Evolutionary conservation across 2,797 vertebrate species (phyloP).

Genomic region (Pangasius larnaudii): DNA sequence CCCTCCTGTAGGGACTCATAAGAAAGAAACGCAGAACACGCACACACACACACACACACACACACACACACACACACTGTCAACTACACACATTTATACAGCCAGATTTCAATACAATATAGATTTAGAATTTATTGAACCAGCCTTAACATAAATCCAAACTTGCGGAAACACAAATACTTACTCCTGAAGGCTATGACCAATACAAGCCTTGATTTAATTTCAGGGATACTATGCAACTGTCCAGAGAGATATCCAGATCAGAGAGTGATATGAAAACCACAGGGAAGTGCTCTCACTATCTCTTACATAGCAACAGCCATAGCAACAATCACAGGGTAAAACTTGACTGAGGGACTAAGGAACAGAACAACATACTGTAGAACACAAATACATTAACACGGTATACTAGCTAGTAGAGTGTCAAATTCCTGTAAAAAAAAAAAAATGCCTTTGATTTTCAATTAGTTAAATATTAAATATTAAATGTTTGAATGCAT

Average conservation of each 20-base stretch:
- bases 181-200: conserved; percentile 11
- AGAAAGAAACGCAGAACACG: conserved; percentile 12
- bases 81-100: neutral
- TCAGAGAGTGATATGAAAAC: neutral
- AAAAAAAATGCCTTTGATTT: neutral
- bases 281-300: neutral
- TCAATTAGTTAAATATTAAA: neutral
- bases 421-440: neutral
- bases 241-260: conserved; percentile 1
- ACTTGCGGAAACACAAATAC: neutral
- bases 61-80: neutral
- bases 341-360: neutral
- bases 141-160: neutral
- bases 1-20: conserved; percentile 8
- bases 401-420: neutral
- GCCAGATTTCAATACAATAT: neutral
- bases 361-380: neutral
- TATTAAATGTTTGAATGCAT: neutral
- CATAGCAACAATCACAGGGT: conserved; percentile 6
- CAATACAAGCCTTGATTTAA: conserved; percentile 6
- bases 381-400: neutral
- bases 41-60: conserved; percentile 9
- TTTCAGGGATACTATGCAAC: conserved; percentile 4
- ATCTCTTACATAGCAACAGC: conserved; percentile 21
- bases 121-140: neutral